These are phyloP conservation scores for Lepidurus arcticus DNA, from an alignment of 1,140 invertebrate genomes.

Conservation along the genomic window DNA sequence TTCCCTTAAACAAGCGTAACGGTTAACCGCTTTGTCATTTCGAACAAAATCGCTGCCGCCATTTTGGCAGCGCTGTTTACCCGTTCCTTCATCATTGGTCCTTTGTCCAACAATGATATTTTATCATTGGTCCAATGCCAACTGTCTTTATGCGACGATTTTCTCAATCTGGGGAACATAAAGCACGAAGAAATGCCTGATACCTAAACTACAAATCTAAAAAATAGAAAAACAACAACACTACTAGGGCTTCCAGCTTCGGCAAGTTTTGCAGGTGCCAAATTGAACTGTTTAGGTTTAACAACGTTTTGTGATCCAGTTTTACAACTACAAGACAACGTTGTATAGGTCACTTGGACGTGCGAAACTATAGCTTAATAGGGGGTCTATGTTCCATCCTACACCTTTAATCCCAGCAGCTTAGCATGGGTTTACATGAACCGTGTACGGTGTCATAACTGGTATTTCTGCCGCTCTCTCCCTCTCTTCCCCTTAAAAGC, in stretches of 20 bases:
- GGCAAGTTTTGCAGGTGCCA: neutral
- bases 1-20: too few relatives aligned
- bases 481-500: neutral
- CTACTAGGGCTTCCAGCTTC: slow-evolving; percentile 11
- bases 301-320: slow-evolving; percentile 7
- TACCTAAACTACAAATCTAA: neutral
- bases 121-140: too few relatives aligned
- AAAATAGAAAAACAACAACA: neutral
- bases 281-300: slow-evolving; percentile 25
- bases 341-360: too few relatives aligned
- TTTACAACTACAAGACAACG: neutral
- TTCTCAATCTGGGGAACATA: too few relatives aligned
- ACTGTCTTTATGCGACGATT: too few relatives aligned
- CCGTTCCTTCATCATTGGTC: too few relatives aligned
- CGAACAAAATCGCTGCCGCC: neutral
- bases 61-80: too few relatives aligned
- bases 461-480: neutral
- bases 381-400: too few relatives aligned
- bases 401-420: neutral
- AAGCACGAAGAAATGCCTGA: neutral
- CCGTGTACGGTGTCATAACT: slow-evolving; percentile 20
- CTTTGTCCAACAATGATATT: too few relatives aligned
- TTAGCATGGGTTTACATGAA: neutral
- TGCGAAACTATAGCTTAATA: too few relatives aligned
- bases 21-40: neutral